Evolutionary conservation across 23 tunicate species (phyloP).

Genomic region (Styela clava): DNA sequence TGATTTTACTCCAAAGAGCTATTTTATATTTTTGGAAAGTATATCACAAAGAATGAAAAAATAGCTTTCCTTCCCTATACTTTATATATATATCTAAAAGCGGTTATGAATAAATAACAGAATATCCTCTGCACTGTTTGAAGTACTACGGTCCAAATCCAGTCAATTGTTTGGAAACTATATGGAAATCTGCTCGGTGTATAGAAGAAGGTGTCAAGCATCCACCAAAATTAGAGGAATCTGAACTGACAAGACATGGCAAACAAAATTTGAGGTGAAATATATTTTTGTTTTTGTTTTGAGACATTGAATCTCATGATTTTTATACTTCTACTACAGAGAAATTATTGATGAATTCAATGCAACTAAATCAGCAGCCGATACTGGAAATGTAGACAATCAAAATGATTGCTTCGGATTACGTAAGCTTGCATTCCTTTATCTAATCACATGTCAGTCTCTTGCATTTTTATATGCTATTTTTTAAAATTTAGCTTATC

Average conservation of each 20-base stretch:
- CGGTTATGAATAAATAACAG: no score
- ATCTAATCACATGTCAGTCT: no score
- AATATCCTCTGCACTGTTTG: slow-evolving; percentile 9
- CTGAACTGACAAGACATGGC: background rate
- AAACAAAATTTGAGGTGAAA: slow-evolving; percentile 1
- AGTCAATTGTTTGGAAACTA: slow-evolving; percentile 21
- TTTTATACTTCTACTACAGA: slow-evolving; percentile 1
- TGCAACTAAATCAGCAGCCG: slow-evolving; percentile 19
- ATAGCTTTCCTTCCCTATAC: no score
- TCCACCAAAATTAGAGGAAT: slow-evolving; percentile 6
- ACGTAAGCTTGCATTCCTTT: slow-evolving; percentile 2
- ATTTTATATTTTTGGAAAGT: no score
- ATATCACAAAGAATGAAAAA: no score
- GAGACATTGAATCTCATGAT: no score
- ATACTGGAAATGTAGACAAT: slow-evolving; percentile 7
- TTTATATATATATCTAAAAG: no score
- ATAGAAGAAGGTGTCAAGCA: slow-evolving; percentile 10
- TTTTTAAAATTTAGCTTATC: background rate
- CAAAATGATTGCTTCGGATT: slow-evolving; percentile 23
- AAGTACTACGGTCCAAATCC: slow-evolving; percentile 33
- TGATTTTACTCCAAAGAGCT: no score
- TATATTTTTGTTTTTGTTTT: background rate
- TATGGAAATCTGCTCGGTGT: slow-evolving; percentile 24
- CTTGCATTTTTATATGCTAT: background rate
- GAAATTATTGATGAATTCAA: slow-evolving; percentile 27